Conservation (phyloP, 2,797 vertebrate genomes). For the Cynodonichthys magdalenae region DNA sequence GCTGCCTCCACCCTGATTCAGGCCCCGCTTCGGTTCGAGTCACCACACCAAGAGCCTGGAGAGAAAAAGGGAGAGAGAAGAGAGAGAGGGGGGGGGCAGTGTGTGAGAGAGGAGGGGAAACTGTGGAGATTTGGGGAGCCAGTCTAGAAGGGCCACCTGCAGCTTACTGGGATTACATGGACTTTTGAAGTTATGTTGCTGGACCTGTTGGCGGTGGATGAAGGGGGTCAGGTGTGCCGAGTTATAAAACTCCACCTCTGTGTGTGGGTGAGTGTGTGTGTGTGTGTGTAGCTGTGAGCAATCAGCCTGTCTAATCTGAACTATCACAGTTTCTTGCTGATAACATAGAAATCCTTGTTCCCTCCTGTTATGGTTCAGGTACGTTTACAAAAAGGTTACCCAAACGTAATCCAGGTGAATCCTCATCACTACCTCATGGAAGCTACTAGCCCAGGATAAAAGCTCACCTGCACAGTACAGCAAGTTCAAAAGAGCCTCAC, state of each 20-base stretch:
- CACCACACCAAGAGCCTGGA: slow-evolving; percentile 71
- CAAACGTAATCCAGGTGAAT: slow-evolving; percentile 32
- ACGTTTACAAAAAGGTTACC: slow-evolving; percentile 42
- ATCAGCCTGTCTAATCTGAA: slow-evolving; percentile 37
- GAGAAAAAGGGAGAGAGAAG: slow-evolving; percentile 47
- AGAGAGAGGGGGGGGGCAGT: slow-evolving; percentile 44
- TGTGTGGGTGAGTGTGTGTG: too few species aligned
- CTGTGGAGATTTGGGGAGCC: slow-evolving; percentile 68
- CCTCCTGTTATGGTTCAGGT: slow-evolving; percentile 27
- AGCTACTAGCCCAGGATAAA: slow-evolving; percentile 9
- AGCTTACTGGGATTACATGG: slow-evolving; percentile 75
- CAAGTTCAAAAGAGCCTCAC: slow-evolving; percentile 1
- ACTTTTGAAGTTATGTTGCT: slow-evolving; percentile 65
- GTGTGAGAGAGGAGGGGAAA: slow-evolving; percentile 63
- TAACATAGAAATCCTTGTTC: slow-evolving; percentile 70
- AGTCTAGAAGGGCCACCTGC: slow-evolving; percentile 75
- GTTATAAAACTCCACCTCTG: slow-evolving; percentile 63
- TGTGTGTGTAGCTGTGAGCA: slow-evolving; percentile 27
- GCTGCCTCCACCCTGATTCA: slow-evolving; percentile 71
- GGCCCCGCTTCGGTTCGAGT: slow-evolving; percentile 77
- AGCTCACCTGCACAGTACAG: slow-evolving; percentile 1
- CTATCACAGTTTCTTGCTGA: slow-evolving; percentile 52
- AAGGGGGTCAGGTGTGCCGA: slow-evolving; percentile 40
- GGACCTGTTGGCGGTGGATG: slow-evolving; percentile 51
- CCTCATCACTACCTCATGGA: slow-evolving; percentile 14